These are phyloP conservation scores for Sminthopsis crassicaudata DNA, from an alignment of 2,113 vertebrate genomes.

Conservation along the genomic window DNA sequence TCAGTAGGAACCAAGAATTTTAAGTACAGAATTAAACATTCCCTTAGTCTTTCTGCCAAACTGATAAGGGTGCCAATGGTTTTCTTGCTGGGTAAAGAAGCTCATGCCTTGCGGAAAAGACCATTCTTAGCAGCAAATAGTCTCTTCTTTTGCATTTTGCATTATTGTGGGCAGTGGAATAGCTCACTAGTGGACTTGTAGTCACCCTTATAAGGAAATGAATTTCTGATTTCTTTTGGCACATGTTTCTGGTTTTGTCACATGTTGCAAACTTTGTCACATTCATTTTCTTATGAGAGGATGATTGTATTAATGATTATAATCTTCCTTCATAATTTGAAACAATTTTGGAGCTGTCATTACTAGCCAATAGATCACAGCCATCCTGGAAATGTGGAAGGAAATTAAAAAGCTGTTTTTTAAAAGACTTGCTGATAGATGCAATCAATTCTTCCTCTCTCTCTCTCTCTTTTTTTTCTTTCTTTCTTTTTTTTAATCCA, in stretches of 20 bases:
- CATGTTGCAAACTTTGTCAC: constrained; percentile 1
- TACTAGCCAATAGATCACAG: constrained; percentile 42
- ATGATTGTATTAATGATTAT: constrained; percentile 46
- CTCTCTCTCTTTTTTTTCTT: not conserved
- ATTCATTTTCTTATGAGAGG: constrained; percentile 37
- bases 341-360: constrained; percentile 58
- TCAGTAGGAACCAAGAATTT: constrained; percentile 63
- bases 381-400: constrained; percentile 24
- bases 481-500: not conserved
- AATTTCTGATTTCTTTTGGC: constrained; percentile 13
- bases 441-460: not conserved
- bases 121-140: constrained; percentile 10
- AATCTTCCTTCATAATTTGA: constrained; percentile 64
- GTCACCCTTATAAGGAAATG: not conserved
- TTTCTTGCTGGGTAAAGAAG: constrained; percentile 48
- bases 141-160: not conserved
- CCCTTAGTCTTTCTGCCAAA: constrained; percentile 69
- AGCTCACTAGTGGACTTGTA: not conserved
- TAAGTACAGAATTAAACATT: constrained; percentile 68
- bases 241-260: not conserved
- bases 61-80: constrained; percentile 59
- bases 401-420: constrained; percentile 49
- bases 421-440: constrained; percentile 37
- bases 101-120: constrained; percentile 1
- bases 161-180: not conserved